Base-by-base conservation (phyloP, 2,113 vertebrate species). In the Octodon degus region DNA sequence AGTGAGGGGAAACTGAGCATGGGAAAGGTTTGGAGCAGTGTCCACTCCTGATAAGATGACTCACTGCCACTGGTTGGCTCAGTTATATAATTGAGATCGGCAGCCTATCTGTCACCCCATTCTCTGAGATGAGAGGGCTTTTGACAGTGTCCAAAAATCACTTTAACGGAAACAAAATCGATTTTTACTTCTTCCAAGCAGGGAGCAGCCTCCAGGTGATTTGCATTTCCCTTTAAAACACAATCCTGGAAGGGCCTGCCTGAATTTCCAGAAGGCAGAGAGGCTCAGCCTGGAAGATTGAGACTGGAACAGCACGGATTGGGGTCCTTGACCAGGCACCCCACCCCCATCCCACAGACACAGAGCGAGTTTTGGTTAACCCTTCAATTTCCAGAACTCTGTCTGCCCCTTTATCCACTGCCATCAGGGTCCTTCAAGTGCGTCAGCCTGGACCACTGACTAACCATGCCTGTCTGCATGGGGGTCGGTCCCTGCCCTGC, bases 121-220 rank as follows among this genome's bases (percentile, higher is more conserved):
- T 77, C 82, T 95, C 96, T 90, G 94, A 91, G 92, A 93, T 88
- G 95, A 95, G 94, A 97, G 91, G 86, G 81, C 85, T 82, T 94
- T 95, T 95, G 90, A 97, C 92, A 86, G 95, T 93, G 94, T 96
- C 94, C 96, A 95, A 97, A 97, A 94, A 96, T 95, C 95, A 92
- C 95, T 97, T 97, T 82, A 97, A 95, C 7, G 2, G 95, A 96
- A 97, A 92, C 96, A 91, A 90, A 97, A 97, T 97, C 0, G 32
- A 97, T 97, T 97, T 97, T 93, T 72, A 43, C 92, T 96, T 93
- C 96, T 96, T 96, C 92, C 92, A 93, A 90, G 87, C 85, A 70
- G 13, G 32, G 90, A 96, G 88, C 82, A 92, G 70, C 43, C 93
- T 92, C 81, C 70, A 88, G 94, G 93, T 96, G 79, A 96, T 97